Conservation (phyloP, 2,797 vertebrate species). For the Halcyon smyrnensis region DNA sequence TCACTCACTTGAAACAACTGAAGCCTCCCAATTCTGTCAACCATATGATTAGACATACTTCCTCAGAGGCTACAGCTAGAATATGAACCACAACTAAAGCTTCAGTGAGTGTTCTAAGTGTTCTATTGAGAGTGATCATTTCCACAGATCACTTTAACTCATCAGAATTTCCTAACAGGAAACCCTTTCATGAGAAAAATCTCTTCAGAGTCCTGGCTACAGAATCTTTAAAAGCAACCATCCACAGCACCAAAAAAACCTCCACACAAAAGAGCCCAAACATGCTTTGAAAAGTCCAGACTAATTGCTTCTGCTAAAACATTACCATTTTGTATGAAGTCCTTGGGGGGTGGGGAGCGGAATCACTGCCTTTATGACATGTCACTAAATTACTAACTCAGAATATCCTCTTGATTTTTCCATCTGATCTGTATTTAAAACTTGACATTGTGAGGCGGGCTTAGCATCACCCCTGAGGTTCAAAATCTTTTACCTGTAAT, state of each 20-base stretch:
- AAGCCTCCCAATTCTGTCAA: not conserved
- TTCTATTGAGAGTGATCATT: not conserved
- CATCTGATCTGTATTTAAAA: not conserved
- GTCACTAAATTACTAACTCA: not conserved
- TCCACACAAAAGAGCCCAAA: not conserved
- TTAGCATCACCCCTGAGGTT: not conserved
- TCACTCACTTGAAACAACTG: not conserved
- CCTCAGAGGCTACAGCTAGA: not conserved
- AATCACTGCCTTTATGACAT: not conserved
- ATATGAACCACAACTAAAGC: not conserved
- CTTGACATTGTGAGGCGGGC: not conserved
- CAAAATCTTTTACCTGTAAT: no score
- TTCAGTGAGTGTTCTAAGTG: not conserved
- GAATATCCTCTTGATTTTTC: not conserved
- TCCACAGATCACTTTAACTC: not conserved
- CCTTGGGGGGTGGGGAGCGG: not conserved
- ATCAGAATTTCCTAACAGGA: not conserved
- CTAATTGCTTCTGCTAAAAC: not conserved
- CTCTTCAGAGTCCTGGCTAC: not conserved
- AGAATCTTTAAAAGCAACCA: not conserved
- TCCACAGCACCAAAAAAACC: not conserved
- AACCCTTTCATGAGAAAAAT: not conserved
- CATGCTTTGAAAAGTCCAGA: not conserved
- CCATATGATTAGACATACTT: not conserved
- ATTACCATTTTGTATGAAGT: not conserved